Evolutionary conservation across 2,113 vertebrate genomes (phyloP).

Genomic region (Proterorhinus semilunaris): DNA sequence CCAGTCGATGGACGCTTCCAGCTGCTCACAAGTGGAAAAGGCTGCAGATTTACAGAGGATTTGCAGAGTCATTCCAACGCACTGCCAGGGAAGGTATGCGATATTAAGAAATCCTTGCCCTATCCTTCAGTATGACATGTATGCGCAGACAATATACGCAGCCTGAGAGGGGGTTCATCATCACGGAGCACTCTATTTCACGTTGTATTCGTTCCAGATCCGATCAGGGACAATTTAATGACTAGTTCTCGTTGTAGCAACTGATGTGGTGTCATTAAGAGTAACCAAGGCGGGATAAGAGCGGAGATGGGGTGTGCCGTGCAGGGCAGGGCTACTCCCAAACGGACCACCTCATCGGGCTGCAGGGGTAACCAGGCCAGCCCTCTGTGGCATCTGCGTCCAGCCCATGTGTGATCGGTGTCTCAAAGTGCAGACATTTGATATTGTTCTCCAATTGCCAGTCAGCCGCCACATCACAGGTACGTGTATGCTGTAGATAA

Average conservation of each 20-base stretch:
- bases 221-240: conserved; percentile 41
- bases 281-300: conserved; percentile 16
- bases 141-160: conserved; percentile 15
- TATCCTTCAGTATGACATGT: conserved; percentile 9
- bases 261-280: conserved; percentile 55
- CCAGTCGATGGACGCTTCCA: conserved; percentile 45
- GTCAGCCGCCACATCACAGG: background rate
- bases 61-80: conserved; percentile 19
- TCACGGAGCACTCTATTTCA: conserved; percentile 13
- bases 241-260: background rate
- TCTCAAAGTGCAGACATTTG: background rate
- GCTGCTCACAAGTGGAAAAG: conserved; percentile 26
- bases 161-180: background rate
- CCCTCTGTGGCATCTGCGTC: background rate
- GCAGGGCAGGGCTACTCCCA: conserved; percentile 21
- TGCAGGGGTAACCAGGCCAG: background rate
- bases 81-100: conserved; percentile 19
- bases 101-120: background rate
- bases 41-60: conserved; percentile 22
- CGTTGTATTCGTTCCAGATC: conserved; percentile 26
- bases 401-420: background rate
- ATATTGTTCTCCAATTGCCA: background rate
- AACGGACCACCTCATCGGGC: conserved; percentile 37
- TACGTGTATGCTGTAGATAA: background rate
- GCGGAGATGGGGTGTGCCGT: conserved; percentile 43